Evolutionary conservation across 2,797 vertebrate species (phyloP).

Genomic region (Microctenopoma stevenorrisi): DNA sequence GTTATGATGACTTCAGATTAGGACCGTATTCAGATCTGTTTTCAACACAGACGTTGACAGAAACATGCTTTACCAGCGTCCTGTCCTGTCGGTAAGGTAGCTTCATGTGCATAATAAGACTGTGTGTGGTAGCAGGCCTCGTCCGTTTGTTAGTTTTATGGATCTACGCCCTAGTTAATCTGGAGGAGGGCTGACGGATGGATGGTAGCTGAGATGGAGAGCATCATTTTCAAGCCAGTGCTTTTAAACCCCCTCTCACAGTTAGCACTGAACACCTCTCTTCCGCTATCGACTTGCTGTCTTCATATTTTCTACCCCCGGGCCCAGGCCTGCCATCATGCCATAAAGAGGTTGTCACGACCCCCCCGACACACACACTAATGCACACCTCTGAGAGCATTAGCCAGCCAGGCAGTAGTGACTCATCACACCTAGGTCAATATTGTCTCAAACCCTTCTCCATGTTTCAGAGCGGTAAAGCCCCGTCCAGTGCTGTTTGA

Average conservation of each 20-base stretch:
- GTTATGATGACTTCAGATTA: slow-evolving; percentile 31
- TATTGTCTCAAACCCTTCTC: not conserved
- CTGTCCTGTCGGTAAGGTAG: not conserved
- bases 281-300: slow-evolving; percentile 79
- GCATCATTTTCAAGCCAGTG: slow-evolving; percentile 63
- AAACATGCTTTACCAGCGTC: not conserved
- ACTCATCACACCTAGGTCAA: slow-evolving; percentile 32
- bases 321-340: slow-evolving; percentile 65
- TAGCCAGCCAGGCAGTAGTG: slow-evolving; percentile 19
- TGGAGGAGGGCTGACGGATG: slow-evolving; percentile 42
- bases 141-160: slow-evolving; percentile 72
- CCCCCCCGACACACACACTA: slow-evolving; percentile 3
- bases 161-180: slow-evolving; percentile 58
- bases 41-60: slow-evolving; percentile 15
- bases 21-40: not conserved
- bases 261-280: slow-evolving; percentile 68
- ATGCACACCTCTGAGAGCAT: slow-evolving; percentile 28
- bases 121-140: slow-evolving; percentile 22
- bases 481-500: too few relatives aligned
- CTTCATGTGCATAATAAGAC: slow-evolving; percentile 28
- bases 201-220: slow-evolving; percentile 47
- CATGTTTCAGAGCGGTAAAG: not conserved
- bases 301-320: slow-evolving; percentile 73
- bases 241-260: slow-evolving; percentile 60
- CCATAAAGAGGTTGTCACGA: slow-evolving; percentile 75